Base-by-base conservation (phyloP, 1,140 invertebrate species). In the Diplogasteroides magnus region DNA sequence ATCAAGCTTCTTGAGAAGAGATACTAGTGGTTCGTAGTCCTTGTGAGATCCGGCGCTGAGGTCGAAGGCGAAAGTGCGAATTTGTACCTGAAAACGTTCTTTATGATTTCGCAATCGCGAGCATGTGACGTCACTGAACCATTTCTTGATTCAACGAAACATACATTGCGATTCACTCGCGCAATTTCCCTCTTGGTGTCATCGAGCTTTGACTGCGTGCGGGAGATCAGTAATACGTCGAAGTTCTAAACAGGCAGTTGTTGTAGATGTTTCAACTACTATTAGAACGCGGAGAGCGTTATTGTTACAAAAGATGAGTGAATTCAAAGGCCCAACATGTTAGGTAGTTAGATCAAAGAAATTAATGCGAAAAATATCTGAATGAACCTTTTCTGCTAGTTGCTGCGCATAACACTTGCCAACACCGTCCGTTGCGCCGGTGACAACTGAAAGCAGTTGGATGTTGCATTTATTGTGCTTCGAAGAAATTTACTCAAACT, bases 361-460 rank as follows among this genome's bases (percentile, higher is more conserved):
- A n/a, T n/a, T n/a, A n/a, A n/a, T n/a, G n/a, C n/a, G n/a, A n/a
- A n/a, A n/a, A n/a, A n/a, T n/a, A n/a, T n/a, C n/a, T n/a, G n/a
- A n/a, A n/a, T n/a, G n/a, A n/a, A n/a, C n/a, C n/a, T n/a, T n/a
- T n/a, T n/a, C n/a, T n/a, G n/a, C n/a, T n/a, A n/a, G n/a, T n/a
- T n/a, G n/a, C n/a, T n/a, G n/a, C n/a, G n/a, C 78, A 61, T 83
- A 82, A 2, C 79, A 80, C 62, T 76, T 77, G 25, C 80, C 80
- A 67, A 83, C 83, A 23, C 80, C 80, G 66, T 82, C 80, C 25
- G 80, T 82, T 14, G 71, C 64, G 19, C 80, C 80, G 2, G 80
- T 82, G 1, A 81, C 72, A 19, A 83, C 78, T 79, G 57, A 74
- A 79, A 72, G 61, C 25, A 6, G 48, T 13, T 31, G n/a, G 60